Evolutionary conservation across 1,140 invertebrate genomes (phyloP).

Genomic region (Cherax destructor): DNA sequence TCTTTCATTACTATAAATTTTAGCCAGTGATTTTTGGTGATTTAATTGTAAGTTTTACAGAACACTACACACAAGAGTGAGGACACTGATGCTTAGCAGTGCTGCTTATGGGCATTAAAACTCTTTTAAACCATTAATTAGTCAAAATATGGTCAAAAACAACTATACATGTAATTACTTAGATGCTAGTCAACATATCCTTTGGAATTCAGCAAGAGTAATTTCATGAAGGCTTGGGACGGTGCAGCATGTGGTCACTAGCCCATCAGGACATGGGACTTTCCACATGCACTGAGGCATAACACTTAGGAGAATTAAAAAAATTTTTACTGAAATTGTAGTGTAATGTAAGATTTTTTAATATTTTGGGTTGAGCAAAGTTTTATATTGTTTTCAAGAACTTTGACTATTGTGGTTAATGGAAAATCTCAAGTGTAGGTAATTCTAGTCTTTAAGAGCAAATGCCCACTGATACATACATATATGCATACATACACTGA

Average conservation of each 20-base stretch:
- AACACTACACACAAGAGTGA: not conserved
- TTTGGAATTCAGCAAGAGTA: constrained; percentile 12
- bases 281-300: no score
- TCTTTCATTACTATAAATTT: constrained; percentile 18
- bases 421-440: not conserved
- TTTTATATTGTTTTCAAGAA: not conserved
- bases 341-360: no score
- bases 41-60: constrained; percentile 24
- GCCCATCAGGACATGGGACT: no score
- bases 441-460: constrained; percentile 41
- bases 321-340: no score
- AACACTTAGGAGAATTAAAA: no score
- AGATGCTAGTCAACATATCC: constrained; percentile 38
- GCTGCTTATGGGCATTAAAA: constrained; percentile 16
- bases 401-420: not conserved
- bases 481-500: not conserved
- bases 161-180: not conserved
- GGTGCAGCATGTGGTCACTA: no score
- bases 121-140: not conserved
- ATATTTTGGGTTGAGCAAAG: no score
- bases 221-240: not conserved
- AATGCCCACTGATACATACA: constrained; percentile 15
- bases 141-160: not conserved
- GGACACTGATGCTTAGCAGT: not conserved
- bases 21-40: constrained; percentile 12